phyloP scores from a whole-genome alignment of 2,888 invertebrate genomes.

The Pycnomerus fuliginosus region DNA sequence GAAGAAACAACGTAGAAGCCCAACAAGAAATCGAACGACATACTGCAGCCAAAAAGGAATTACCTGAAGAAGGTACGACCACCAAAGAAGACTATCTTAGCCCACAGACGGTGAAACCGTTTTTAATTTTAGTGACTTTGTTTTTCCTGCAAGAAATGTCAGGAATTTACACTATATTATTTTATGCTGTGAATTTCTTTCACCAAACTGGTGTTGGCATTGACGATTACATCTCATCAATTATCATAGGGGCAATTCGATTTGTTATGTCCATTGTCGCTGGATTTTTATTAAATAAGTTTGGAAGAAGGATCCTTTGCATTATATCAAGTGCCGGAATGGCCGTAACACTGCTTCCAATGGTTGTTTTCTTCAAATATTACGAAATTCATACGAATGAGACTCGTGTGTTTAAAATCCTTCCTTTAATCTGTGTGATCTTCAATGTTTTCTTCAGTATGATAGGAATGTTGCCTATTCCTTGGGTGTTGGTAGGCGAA shows the following conservation, averaged over 20 bases:
- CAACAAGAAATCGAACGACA: conserved; percentile 66
- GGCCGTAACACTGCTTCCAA: conserved; percentile 59
- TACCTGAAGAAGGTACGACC: conserved; percentile 24
- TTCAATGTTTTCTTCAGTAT: conserved; percentile 71
- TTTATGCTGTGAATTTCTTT: conserved; percentile 71
- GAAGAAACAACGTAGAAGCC: conserved; percentile 62
- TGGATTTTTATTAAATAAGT: conserved; percentile 65
- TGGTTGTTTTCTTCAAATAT: conserved; percentile 46
- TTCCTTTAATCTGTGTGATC: conserved; percentile 62
- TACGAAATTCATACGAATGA: conserved; percentile 42
- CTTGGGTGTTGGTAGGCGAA: conserved; percentile 76
- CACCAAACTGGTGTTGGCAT: conserved; percentile 63
- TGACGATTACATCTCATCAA: conserved; percentile 68
- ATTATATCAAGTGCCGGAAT: conserved; percentile 66
- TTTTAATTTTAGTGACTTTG: conserved; percentile 62
- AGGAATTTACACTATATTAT: conserved; percentile 71
- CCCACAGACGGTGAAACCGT: conserved; percentile 66
- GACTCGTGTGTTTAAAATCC: conserved; percentile 42
- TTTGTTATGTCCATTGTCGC: conserved; percentile 68
- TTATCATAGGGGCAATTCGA: conserved; percentile 67
- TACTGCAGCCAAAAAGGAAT: conserved; percentile 19
- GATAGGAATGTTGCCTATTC: conserved; percentile 72
- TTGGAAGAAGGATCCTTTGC: conserved; percentile 63
- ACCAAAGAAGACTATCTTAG: conserved; percentile 48
- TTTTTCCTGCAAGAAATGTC: conserved; percentile 73